Percentiles rank a stretch among this genome's conserved stretches.
Evolutionary conservation across 2,797 vertebrate genomes (phyloP).

Genomic region (Sparidentex hasta): DNA sequence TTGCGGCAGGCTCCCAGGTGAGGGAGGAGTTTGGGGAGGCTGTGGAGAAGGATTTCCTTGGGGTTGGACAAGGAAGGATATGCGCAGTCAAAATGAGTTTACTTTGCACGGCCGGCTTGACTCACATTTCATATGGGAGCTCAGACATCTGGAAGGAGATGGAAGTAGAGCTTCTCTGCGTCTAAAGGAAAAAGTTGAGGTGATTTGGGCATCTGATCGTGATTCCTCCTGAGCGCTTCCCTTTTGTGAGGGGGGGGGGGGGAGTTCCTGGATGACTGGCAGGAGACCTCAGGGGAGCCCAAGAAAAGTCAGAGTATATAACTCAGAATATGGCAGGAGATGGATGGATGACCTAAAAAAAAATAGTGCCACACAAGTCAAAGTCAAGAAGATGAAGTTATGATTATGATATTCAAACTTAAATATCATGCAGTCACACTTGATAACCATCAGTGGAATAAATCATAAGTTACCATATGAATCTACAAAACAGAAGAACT

Average conservation of each 20-base stretch:
- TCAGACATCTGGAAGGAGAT: too few relatives aligned
- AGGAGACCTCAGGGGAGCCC: background rate
- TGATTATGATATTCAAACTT: background rate
- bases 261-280: too few relatives aligned
- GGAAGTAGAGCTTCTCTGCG: background rate
- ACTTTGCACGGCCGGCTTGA: background rate
- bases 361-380: background rate
- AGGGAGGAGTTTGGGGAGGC: background rate
- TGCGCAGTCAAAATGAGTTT: background rate
- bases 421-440: background rate
- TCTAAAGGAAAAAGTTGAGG: background rate
- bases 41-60: background rate
- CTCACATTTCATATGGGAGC: background rate
- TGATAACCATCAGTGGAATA: background rate
- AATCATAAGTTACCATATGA: background rate
- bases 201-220: background rate
- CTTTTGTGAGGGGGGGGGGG: background rate
- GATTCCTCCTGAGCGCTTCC: background rate
- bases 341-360: background rate
- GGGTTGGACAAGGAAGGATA: background rate
- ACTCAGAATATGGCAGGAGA: background rate
- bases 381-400: background rate
- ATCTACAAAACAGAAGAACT: background rate
- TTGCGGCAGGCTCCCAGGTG: too few relatives aligned
- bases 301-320: background rate